A percentile compares a stretch with the other conserved stretches of the same genome.
These are phyloP conservation scores for Eumerus sabulonum DNA, from an alignment of 2,888 invertebrate species.

Conservation along the genomic window DNA sequence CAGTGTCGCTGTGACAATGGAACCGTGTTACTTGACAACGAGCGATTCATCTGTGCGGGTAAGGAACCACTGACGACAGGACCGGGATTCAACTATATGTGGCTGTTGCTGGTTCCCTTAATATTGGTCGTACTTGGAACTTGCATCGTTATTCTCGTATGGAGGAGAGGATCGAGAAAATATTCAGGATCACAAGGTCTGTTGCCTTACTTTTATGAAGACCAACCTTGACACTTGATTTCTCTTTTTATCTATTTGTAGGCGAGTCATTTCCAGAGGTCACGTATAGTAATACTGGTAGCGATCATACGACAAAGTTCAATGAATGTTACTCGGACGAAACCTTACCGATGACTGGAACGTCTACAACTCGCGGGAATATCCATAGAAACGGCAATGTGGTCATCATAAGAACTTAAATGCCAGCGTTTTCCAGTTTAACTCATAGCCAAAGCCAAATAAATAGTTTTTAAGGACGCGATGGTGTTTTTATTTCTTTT, in stretches of 20 bases:
- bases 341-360: background rate
- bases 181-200: constrained; percentile 29
- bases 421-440: no score
- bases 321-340: background rate
- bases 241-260: background rate
- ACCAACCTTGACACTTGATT: background rate
- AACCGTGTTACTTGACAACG: background rate
- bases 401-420: constrained; percentile 20
- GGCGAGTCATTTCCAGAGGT: constrained; percentile 10
- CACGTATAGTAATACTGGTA: constrained; percentile 1
- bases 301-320: background rate
- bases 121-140: background rate
- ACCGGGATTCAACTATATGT: background rate
- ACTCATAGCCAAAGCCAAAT: no score
- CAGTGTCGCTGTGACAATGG: constrained; percentile 38
- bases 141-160: background rate
- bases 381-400: background rate
- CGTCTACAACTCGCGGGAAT: background rate
- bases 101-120: constrained; percentile 17
- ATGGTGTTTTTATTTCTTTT: no score
- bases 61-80: background rate
- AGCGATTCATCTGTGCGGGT: constrained; percentile 8
- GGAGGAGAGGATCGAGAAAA: constrained; percentile 1
- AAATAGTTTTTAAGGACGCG: no score
- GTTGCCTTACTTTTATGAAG: background rate